Conservation (phyloP, 2,113 vertebrate genomes). For the Cariama cristata region DNA sequence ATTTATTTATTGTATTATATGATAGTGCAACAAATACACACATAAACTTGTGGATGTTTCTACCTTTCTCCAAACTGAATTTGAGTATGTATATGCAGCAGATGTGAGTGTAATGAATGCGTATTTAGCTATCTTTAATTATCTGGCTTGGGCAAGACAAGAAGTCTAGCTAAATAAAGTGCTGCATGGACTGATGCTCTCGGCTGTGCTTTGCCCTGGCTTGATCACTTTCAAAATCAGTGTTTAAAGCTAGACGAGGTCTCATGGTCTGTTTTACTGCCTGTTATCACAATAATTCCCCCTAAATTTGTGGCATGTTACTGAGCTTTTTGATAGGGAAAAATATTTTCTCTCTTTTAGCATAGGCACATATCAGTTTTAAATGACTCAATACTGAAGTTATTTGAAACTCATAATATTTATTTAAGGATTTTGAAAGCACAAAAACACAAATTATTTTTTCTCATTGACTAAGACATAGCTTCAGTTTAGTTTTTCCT, state of each 20-base stretch:
- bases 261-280: background rate
- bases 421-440: background rate
- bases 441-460: background rate
- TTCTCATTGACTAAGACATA: background rate
- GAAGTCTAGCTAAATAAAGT: background rate
- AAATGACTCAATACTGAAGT: background rate
- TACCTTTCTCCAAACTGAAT: background rate
- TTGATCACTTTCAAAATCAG: background rate
- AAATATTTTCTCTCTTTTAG: background rate
- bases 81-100: background rate
- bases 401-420: background rate
- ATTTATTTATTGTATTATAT: background rate
- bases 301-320: background rate
- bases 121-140: background rate
- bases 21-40: background rate
- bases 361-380: background rate
- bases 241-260: background rate
- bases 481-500: background rate
- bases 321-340: background rate
- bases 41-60: background rate
- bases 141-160: background rate
- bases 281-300: background rate
- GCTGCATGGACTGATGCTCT: background rate
- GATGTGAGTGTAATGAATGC: background rate
- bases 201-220: accelerated